Percentiles rank a stretch among this genome's conserved stretches.
Evolutionary conservation across 2,888 invertebrate genomes (phyloP).

Genomic region (Rhodophaea formosa): DNA sequence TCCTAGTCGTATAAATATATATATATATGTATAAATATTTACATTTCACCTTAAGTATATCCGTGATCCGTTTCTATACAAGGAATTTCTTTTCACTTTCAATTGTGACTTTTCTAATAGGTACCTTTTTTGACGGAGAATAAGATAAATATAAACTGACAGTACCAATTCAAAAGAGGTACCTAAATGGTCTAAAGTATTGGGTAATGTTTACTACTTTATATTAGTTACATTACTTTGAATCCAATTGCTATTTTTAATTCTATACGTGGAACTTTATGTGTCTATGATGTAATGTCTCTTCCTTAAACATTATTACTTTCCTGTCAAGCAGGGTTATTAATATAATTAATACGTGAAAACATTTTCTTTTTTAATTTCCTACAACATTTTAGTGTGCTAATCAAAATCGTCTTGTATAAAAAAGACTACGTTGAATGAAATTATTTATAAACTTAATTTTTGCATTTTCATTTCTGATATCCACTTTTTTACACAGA

Average conservation of each 20-base stretch:
- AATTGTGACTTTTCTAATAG: constrained; percentile 26
- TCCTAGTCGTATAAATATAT: constrained; percentile 45
- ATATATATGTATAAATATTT: constrained; percentile 49
- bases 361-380: not conserved
- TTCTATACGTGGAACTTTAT: constrained; percentile 11
- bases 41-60: constrained; percentile 37
- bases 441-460: not conserved
- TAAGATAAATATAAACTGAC: constrained; percentile 25
- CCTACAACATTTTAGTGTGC: constrained; percentile 5
- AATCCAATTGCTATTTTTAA: constrained; percentile 3
- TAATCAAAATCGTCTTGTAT: not conserved
- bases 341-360: not conserved
- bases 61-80: constrained; percentile 30
- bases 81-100: constrained; percentile 33
- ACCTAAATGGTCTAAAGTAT: constrained; percentile 20
- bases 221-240: constrained; percentile 1
- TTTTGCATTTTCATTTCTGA: not conserved
- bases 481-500: not conserved
- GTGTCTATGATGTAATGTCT: constrained; percentile 2
- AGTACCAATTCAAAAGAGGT: constrained; percentile 31
- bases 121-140: constrained; percentile 26
- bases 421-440: not conserved
- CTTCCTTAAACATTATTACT: not conserved
- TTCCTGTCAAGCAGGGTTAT: not conserved
- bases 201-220: not conserved